A percentile compares a stretch with the other conserved stretches of the same genome.
phyloP scores from a whole-genome alignment of 1,140 invertebrate genomes.

The Telenomus remus region DNA sequence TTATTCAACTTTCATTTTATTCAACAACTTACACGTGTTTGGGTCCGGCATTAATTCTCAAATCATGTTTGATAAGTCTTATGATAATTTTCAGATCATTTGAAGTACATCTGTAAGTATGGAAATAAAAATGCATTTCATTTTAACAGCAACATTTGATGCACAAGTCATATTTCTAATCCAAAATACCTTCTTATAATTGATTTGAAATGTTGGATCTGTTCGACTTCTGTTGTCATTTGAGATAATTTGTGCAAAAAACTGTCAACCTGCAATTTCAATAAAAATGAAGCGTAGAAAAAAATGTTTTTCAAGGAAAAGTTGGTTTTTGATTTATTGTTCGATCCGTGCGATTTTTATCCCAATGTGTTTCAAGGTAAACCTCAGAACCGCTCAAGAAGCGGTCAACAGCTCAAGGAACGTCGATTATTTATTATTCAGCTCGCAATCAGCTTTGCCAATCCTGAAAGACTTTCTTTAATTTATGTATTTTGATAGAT shows the following conservation, averaged over 20 bases:
- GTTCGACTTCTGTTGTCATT: conserved; percentile 91
- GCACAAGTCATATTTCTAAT: too few species aligned
- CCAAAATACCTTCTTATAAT: conserved; percentile 80
- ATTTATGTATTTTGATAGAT: conserved; percentile 10
- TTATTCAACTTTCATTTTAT: too few species aligned
- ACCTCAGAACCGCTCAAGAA: neutral
- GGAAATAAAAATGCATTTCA: neutral
- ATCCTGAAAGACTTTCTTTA: conserved; percentile 20
- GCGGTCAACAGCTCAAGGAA: neutral
- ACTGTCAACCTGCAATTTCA: conserved; percentile 79
- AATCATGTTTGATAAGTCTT: conserved; percentile 91
- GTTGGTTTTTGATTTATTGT: too few species aligned
- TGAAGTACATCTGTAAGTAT: conserved; percentile 82
- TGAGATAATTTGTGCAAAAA: conserved; percentile 77
- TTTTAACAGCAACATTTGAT: too few species aligned
- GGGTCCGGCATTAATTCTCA: conserved; percentile 92
- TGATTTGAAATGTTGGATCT: conserved; percentile 83
- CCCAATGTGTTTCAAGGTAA: neutral
- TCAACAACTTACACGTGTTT: conserved; percentile 85
- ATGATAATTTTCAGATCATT: conserved; percentile 92
- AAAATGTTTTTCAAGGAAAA: neutral
- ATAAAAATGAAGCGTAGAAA: neutral
- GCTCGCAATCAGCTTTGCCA: neutral
- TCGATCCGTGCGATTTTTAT: neutral
- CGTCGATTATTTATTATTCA: conserved; percentile 75